phyloP scores from a whole-genome alignment of 2,797 vertebrate genomes.

The Margarornis squamiger region DNA sequence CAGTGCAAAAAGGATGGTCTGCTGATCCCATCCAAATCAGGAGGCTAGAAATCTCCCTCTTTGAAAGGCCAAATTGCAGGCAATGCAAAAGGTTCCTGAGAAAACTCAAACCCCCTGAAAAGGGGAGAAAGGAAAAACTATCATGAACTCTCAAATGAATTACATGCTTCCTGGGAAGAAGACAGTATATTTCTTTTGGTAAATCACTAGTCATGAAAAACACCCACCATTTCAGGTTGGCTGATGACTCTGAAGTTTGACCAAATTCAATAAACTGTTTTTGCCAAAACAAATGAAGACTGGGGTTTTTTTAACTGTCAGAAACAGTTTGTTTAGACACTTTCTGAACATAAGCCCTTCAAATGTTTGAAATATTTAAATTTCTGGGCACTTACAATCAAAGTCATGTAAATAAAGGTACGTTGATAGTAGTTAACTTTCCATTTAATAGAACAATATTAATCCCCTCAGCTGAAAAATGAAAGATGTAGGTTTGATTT shows the following conservation, averaged over 20 bases:
- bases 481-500: background rate
- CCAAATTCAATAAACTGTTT: background rate
- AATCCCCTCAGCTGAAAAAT: background rate
- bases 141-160: background rate
- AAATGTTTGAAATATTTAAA: background rate
- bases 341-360: background rate
- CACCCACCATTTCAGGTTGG: background rate
- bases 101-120: background rate
- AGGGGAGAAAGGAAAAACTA: background rate
- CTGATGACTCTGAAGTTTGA: background rate
- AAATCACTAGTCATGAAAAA: background rate
- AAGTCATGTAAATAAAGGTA: background rate
- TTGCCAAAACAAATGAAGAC: background rate
- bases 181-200: background rate
- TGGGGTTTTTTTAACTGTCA: background rate
- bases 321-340: background rate
- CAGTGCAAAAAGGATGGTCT: background rate
- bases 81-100: background rate
- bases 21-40: background rate
- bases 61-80: background rate
- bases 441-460: background rate
- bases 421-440: background rate
- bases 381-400: background rate
- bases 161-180: background rate
- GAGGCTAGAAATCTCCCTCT: background rate